phyloP scores from a whole-genome alignment of 2,888 invertebrate genomes.

The Volucella zonaria region DNA sequence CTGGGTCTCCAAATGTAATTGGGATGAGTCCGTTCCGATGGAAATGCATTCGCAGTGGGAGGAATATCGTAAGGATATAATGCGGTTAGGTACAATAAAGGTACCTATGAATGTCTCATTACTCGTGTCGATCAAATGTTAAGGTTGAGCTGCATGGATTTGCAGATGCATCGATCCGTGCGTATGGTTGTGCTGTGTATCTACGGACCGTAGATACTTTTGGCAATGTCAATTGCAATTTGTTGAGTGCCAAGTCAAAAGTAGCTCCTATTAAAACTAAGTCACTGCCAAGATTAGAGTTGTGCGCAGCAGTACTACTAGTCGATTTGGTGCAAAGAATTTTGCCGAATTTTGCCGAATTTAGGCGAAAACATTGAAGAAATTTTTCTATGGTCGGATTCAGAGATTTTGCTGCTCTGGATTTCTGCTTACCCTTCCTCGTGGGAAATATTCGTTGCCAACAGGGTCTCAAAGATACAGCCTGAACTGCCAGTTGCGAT shows the following conservation, averaged over 20 bases:
- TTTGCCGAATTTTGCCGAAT: no score
- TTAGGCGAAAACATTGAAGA: neutral
- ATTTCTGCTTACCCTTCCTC: slow-evolving; percentile 11
- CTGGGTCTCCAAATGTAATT: slow-evolving; percentile 23
- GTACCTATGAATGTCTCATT: neutral
- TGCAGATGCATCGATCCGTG: slow-evolving; percentile 29
- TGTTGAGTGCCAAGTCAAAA: slow-evolving; percentile 13
- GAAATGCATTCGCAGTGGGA: neutral
- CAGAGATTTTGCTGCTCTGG: slow-evolving; percentile 12
- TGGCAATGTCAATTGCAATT: neutral
- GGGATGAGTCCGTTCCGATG: slow-evolving; percentile 10
- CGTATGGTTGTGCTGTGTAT: slow-evolving; percentile 33
- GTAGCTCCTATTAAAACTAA: slow-evolving; percentile 9
- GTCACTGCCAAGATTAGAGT: neutral
- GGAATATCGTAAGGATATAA: neutral
- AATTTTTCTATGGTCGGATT: slow-evolving; percentile 11
- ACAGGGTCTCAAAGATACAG: slow-evolving; percentile 20
- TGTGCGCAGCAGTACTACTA: no score
- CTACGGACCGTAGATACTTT: neutral
- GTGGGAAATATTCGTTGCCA: no score
- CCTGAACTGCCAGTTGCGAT: neutral
- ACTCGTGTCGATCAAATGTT: neutral
- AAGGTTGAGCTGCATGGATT: slow-evolving; percentile 17
- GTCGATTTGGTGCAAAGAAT: slow-evolving; percentile 1
- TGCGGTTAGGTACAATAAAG: neutral